Evolutionary conservation across 1,140 invertebrate genomes (phyloP).

Genomic region (Bacillus rossius): DNA sequence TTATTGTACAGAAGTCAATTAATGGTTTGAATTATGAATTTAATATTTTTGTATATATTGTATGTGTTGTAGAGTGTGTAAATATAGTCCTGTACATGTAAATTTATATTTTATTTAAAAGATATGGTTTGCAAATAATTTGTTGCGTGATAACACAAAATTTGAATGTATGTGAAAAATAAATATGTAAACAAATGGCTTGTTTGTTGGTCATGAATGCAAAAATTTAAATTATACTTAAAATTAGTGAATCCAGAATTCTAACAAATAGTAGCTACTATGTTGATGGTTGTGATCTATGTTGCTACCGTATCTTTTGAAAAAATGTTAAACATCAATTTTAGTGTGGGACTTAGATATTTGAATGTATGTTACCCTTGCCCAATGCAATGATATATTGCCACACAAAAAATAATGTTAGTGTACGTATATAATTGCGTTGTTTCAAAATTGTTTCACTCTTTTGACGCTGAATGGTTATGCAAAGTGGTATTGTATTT

Average conservation of each 20-base stretch:
- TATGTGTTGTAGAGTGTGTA: constrained; percentile 42
- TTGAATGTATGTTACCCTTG: too few relatives aligned
- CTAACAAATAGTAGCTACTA: neutral
- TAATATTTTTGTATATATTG: constrained; percentile 50
- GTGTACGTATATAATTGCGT: too few relatives aligned
- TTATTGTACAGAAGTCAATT: constrained; percentile 49
- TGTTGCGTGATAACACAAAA: constrained; percentile 20
- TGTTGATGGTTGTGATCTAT: constrained; percentile 5
- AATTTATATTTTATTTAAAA: constrained; percentile 39
- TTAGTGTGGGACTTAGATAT: too few relatives aligned
- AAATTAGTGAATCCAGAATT: neutral
- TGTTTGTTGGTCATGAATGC: constrained; percentile 1
- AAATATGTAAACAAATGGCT: constrained; percentile 5
- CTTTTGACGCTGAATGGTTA: too few relatives aligned
- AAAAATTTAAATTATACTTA: constrained; percentile 1
- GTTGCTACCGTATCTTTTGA: constrained; percentile 10
- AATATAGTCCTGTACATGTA: constrained; percentile 37
- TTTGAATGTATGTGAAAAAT: constrained; percentile 8
- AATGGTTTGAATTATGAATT: constrained; percentile 36
- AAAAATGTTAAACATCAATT: constrained; percentile 8
- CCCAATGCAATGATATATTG: too few relatives aligned
- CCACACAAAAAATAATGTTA: too few relatives aligned
- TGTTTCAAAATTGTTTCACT: too few relatives aligned
- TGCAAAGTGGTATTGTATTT: too few relatives aligned
- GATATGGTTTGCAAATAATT: constrained; percentile 42